Evolutionary conservation across 1,140 invertebrate genomes (phyloP), one percentile per base, ranked within the genome.

Genomic region (Condylostylus longicornis): DNA sequence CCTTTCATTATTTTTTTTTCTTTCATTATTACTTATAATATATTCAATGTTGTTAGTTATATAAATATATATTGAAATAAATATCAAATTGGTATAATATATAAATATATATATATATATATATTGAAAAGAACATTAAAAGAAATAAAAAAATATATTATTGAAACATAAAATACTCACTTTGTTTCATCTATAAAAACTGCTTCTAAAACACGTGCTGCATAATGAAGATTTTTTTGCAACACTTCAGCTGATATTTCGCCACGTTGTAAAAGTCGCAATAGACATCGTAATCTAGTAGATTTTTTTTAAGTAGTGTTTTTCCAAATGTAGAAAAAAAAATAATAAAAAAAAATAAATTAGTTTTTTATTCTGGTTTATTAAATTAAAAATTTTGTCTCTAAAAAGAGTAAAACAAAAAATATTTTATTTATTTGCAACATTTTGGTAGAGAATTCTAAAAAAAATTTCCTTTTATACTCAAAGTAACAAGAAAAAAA

Each of bases 101-200:
- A 27, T 27, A 4, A n/a, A 10, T 27, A 4, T 4, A 5, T 10
- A n/a, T 27, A 10, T 27, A 3, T 27, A n/a, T 27, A 5, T 27
- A 4, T 5, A 10, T 27, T 4, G 4, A 27, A 27, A 13, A 27
- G 25, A 27, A 27, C 25, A 10, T 20, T 10, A 34, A 8, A 21
- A 34, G 20, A 19, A 8, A n/a, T 19, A 21, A 22, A 19, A 34
- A 34, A 34, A 34, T 20, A 21, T 34, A 9, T 19, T 34, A 30
- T 8, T 35, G 21, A 14, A 35, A 8, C 17, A 15, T 32, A 33
- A 33, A 37, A 45, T 50, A 77, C 75, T 70, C 75, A 86, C 83
- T 84, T 86, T 54, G 82, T 81, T 59, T 89, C 84, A 62, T 89
- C 83, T 54, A 83, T 76, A 62, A 82, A 87, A 33, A 88, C 81